phyloP scores from a whole-genome alignment of 2,797 vertebrate species.

The Sandelia bainsii region DNA sequence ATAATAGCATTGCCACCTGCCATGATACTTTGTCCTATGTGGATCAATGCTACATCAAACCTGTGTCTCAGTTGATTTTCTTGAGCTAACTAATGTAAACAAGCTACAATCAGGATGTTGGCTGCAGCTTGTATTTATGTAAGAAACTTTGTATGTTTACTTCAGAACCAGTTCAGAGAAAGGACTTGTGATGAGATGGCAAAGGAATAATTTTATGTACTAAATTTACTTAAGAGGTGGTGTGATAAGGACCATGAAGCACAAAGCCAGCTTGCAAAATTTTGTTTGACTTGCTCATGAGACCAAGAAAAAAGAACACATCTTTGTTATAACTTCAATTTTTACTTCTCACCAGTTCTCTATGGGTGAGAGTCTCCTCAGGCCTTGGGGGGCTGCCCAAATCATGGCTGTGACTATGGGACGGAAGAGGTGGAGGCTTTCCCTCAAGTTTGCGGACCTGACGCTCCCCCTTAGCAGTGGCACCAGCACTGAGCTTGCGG shows the following conservation, averaged over 20 bases:
- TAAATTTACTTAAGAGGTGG: constrained; percentile 55
- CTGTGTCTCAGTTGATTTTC: constrained; percentile 28
- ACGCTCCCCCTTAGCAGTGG: constrained; percentile 82
- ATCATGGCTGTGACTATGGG: constrained; percentile 78
- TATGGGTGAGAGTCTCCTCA: constrained; percentile 78
- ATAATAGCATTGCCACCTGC: constrained; percentile 40
- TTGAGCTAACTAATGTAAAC: constrained; percentile 37
- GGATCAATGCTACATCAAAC: constrained; percentile 36
- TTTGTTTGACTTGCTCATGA: constrained; percentile 26
- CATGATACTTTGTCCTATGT: constrained; percentile 15
- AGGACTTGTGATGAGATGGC: constrained; percentile 7
- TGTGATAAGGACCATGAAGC: constrained; percentile 4
- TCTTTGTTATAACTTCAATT: background rate
- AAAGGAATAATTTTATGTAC: constrained; percentile 3
- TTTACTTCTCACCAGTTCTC: constrained; percentile 81
- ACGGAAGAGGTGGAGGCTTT: constrained; percentile 74
- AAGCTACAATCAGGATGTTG: constrained; percentile 44
- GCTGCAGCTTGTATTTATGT: constrained; percentile 43
- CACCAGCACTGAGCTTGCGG: constrained; percentile 88
- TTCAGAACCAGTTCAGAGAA: constrained; percentile 40
- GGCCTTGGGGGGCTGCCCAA: constrained; percentile 71
- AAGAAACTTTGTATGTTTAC: constrained; percentile 49
- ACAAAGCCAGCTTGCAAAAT: constrained; percentile 2
- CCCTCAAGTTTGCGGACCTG: constrained; percentile 83
- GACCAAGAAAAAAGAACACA: background rate